A percentile compares a stretch with the other conserved stretches of the same genome.
These are phyloP conservation scores for Setophaga coronata DNA, from an alignment of 2,113 vertebrate species.

Conservation along the genomic window DNA sequence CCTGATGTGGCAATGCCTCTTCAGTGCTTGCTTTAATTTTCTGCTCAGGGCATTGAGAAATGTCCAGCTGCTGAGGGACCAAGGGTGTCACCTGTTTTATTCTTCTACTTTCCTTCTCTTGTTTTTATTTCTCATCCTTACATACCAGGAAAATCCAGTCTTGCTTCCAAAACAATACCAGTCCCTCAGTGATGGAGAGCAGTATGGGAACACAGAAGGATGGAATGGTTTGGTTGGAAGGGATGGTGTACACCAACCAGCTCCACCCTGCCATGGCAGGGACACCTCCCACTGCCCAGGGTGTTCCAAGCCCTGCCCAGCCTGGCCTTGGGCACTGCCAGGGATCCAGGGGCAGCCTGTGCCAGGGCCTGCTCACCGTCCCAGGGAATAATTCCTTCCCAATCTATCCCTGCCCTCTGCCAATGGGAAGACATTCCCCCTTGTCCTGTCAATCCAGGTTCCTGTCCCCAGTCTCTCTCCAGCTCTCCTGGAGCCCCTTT, in stretches of 20 bases:
- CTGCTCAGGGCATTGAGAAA: neutral
- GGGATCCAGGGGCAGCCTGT: neutral
- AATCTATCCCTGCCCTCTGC: fast-evolving
- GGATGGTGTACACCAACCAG: neutral
- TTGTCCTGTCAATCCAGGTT: neutral
- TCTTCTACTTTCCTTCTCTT: neutral
- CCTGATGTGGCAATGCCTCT: neutral
- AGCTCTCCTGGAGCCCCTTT: neutral
- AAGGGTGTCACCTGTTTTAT: neutral
- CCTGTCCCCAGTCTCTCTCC: fast-evolving
- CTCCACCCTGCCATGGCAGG: neutral
- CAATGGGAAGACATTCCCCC: fast-evolving
- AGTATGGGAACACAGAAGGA: neutral
- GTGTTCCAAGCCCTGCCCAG: fast-evolving
- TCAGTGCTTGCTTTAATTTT: neutral
- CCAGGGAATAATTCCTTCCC: fast-evolving
- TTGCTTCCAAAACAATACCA: neutral
- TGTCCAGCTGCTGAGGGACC: neutral
- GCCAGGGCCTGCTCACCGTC: neutral
- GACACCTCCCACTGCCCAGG: neutral
- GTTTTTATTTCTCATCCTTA: neutral
- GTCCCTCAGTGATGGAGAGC: neutral
- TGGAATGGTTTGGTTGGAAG: neutral
- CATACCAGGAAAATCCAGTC: neutral
- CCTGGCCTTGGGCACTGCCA: neutral